A percentile compares a stretch with the other conserved stretches of the same genome.
These are phyloP conservation scores for Arctocebus calabarensis DNA, from an alignment of 2,797 vertebrate species.

Conservation along the genomic window DNA sequence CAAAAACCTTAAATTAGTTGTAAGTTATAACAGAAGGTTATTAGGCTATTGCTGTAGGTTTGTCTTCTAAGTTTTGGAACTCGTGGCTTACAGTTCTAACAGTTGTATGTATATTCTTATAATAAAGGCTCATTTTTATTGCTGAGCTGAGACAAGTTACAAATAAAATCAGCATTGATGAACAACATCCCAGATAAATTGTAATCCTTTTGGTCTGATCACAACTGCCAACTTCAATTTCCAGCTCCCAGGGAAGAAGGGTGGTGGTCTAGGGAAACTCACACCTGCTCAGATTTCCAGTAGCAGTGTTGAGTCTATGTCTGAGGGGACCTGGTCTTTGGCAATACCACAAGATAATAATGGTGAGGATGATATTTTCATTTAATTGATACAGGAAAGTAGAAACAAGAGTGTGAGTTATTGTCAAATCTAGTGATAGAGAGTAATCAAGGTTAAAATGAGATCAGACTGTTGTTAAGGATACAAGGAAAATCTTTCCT, in stretches of 20 bases:
- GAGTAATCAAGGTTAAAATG: neutral
- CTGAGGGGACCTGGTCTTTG: neutral
- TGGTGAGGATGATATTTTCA: neutral
- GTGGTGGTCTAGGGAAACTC: neutral
- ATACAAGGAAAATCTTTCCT: constrained; percentile 71
- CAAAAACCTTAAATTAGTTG: constrained; percentile 37
- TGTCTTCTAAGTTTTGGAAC: constrained; percentile 37
- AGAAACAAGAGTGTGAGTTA: neutral
- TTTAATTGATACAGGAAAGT: neutral
- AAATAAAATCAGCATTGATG: neutral
- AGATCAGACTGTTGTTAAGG: constrained; percentile 29
- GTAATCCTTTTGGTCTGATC: constrained; percentile 7
- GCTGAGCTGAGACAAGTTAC: constrained; percentile 7
- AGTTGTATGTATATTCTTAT: neutral
- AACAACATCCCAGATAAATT: constrained; percentile 18
- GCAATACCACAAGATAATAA: neutral
- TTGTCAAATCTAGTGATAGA: neutral
- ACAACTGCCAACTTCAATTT: neutral
- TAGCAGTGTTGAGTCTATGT: no score
- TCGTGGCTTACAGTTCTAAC: neutral
- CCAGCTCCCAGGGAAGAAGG: neutral
- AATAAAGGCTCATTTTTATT: constrained; percentile 46
- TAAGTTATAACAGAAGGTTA: neutral
- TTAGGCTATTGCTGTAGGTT: neutral
- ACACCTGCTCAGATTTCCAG: neutral